These are phyloP conservation scores for Scaptomyza pallida DNA, from an alignment of 1,140 invertebrate genomes.

Conservation along the genomic window DNA sequence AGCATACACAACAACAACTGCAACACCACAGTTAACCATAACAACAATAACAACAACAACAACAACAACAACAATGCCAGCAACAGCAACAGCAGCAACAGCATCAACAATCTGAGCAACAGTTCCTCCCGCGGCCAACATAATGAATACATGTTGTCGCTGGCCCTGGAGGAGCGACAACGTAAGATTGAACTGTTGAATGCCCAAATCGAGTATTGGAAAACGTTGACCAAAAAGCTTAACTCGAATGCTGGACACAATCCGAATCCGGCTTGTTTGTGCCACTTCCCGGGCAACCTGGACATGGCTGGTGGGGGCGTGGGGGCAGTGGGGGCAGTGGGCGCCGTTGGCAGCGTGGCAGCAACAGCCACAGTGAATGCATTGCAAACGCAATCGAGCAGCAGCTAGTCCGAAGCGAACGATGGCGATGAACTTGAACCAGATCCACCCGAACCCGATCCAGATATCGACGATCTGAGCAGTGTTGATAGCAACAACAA, in stretches of 20 bases:
- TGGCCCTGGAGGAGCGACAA: constrained; percentile 76
- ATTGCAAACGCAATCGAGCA: constrained; percentile 67
- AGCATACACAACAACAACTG: constrained; percentile 41
- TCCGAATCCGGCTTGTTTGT: constrained; percentile 69
- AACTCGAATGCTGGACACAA: constrained; percentile 63
- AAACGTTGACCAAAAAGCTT: constrained; percentile 77
- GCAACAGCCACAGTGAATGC: constrained; percentile 37
- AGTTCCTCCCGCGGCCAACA: constrained; percentile 44
- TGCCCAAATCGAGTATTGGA: constrained; percentile 81
- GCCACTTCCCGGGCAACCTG: constrained; percentile 68
- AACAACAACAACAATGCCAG: background rate
- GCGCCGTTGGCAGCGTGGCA: constrained; percentile 7
- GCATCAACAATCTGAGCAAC: constrained; percentile 10
- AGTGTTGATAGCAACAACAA: constrained; percentile 6
- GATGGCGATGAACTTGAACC: constrained; percentile 32
- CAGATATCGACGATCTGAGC: background rate
- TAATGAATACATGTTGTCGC: constrained; percentile 69
- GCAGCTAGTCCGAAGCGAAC: constrained; percentile 74
- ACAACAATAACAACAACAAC: constrained; percentile 39
- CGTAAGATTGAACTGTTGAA: constrained; percentile 77
- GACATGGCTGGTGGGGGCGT: constrained; percentile 21
- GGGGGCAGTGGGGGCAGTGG: constrained; percentile 3
- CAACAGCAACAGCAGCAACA: constrained; percentile 6
- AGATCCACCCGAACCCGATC: background rate
- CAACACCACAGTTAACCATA: too few species aligned